These are phyloP conservation scores for Odontamblyopus lacepedii DNA, from an alignment of 2,797 vertebrate genomes.

Conservation along the genomic window DNA sequence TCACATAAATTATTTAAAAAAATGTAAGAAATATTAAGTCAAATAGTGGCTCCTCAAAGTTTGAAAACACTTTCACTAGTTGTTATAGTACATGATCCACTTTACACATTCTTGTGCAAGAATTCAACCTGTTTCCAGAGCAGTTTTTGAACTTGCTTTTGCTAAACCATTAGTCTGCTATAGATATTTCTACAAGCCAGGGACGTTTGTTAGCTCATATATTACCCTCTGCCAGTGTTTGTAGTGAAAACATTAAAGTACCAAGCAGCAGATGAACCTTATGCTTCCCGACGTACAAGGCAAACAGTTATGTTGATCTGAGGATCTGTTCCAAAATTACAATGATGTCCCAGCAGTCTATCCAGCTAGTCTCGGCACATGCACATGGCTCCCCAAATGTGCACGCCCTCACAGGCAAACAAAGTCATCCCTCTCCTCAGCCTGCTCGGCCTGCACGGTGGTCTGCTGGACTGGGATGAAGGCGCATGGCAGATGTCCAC, in stretches of 20 bases:
- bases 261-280: conserved; percentile 31
- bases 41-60: background rate
- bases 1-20: background rate
- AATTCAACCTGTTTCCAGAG: background rate
- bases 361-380: conserved; percentile 23
- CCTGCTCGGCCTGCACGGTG: conserved; percentile 61
- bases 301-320: conserved; percentile 26
- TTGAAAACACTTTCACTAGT: background rate
- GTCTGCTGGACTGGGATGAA: conserved; percentile 73
- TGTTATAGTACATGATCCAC: background rate
- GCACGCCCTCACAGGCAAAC: conserved; percentile 51
- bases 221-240: background rate
- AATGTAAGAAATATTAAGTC: background rate
- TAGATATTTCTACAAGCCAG: conserved; percentile 5
- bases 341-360: conserved; percentile 36
- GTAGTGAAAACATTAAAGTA: conserved; percentile 18
- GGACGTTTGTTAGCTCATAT: conserved; percentile 6
- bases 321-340: conserved; percentile 49
- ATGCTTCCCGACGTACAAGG: conserved; percentile 16
- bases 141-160: background rate
- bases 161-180: background rate
- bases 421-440: conserved; percentile 53
- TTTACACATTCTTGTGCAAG: background rate
- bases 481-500: conserved; percentile 81
- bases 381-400: conserved; percentile 33